Evolutionary conservation across 2,113 vertebrate genomes (phyloP), one percentile per base, ranked within the genome.

Genomic region (Malurus melanocephalus): DNA sequence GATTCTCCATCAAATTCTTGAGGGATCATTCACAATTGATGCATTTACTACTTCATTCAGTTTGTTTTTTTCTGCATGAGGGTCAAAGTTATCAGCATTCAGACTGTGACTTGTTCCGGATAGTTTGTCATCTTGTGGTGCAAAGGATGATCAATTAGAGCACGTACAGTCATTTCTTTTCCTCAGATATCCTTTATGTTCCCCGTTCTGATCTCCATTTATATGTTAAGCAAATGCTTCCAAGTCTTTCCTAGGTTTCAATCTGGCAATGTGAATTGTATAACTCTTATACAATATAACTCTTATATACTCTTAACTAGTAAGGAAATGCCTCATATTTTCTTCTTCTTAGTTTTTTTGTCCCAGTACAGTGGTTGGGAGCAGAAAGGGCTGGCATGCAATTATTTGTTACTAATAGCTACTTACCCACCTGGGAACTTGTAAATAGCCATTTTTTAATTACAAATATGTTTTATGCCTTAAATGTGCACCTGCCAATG

Each of bases 381-480:
- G 8, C 46, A 85, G 76, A 94, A 93, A 78, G 55, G 40, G 11
- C 16, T 94, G 68, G 52, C 77, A 93, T 76, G 87, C n/a, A 93
- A 93, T 81, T 93, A 84, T 85, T 92, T 83, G n/a, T 86, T 93
- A 89, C 55, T 77, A 92, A 94, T 85, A 46, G 80, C 71, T 92
- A 89, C 79, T 93, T 91, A 86, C 26, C 27, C 89, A 95, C 80
- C 82, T 66, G 84, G 75, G 94, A 90, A 90, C 51, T 73, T 88
- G 84, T 40, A 88, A 97, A 95, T 81, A 93, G 56, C 53, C 40
- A 66, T 78, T 95, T 96, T 95, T 90, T 92, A 94, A 93, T 92
- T 93, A 67, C 53, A 96, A 97, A 95, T 94, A 95, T 89, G 82
- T 92, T 97, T 96, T 95, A 87, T 92, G 87, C 84, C 32, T 96